A percentile compares a stretch with the other conserved stretches of the same genome.
These are phyloP conservation scores for Petrosia ficiformis DNA, from an alignment of 37 sponge, comb jelly and placozoan genomes.

Conservation along the genomic window DNA sequence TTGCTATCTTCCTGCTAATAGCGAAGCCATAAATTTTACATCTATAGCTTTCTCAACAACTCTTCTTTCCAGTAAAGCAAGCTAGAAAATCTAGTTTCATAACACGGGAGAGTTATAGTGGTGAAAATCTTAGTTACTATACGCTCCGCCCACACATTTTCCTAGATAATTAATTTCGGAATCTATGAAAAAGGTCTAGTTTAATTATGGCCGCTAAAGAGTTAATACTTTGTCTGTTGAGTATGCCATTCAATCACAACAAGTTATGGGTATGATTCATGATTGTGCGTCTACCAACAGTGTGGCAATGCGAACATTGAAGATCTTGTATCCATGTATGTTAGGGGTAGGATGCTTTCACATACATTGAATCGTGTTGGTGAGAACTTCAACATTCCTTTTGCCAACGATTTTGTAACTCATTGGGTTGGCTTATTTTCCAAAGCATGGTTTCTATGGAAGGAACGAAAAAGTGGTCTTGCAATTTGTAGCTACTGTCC, in stretches of 20 bases:
- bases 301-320: conserved; percentile 29
- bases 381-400: conserved; percentile 21
- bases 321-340: conserved; percentile 22
- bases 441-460: conserved; percentile 41
- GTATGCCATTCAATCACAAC: background rate
- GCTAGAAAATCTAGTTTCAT: too few relatives aligned
- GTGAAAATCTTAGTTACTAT: too few relatives aligned
- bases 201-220: too few relatives aligned
- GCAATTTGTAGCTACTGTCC: conserved; percentile 26
- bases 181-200: too few relatives aligned
- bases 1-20: too few relatives aligned
- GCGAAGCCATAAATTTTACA: too few relatives aligned
- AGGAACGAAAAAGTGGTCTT: conserved; percentile 3
- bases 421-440: conserved; percentile 40
- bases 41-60: too few relatives aligned
- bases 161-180: too few relatives aligned
- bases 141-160: too few relatives aligned
- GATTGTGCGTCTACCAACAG: conserved; percentile 43
- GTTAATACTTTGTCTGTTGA: background rate
- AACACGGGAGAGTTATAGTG: too few relatives aligned
- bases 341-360: conserved; percentile 46
- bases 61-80: too few relatives aligned
- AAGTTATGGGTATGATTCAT: conserved; percentile 19
- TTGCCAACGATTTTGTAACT: conserved; percentile 15
- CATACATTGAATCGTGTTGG: conserved; percentile 59